These are phyloP conservation scores for Eutrigla gurnardus DNA, from an alignment of 2,797 vertebrate genomes.

Conservation along the genomic window DNA sequence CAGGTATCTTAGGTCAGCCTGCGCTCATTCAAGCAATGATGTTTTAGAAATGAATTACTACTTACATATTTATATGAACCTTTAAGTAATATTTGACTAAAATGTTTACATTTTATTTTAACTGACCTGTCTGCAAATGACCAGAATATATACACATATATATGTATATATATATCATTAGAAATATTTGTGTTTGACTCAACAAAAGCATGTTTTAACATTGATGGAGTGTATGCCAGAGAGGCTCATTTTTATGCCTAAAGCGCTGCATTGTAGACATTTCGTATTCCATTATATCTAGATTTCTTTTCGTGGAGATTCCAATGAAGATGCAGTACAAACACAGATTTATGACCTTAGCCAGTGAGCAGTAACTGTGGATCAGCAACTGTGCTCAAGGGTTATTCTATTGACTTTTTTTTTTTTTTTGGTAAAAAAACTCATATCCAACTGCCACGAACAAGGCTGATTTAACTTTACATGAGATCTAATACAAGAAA, in stretches of 20 bases:
- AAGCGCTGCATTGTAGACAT: not conserved
- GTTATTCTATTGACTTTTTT: slow-evolving; percentile 22
- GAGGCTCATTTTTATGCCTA: not conserved
- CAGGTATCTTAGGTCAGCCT: too few species aligned
- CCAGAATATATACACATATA: too few species aligned
- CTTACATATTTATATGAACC: too few species aligned
- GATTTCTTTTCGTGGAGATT: not conserved
- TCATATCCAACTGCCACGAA: slow-evolving; percentile 2
- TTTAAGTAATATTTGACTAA: too few species aligned
- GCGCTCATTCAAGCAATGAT: too few species aligned
- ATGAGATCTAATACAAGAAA: not conserved
- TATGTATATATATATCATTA: too few species aligned
- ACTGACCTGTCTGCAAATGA: too few species aligned
- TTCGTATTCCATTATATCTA: not conserved
- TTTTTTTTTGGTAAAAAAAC: slow-evolving; percentile 4
- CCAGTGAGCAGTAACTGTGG: not conserved
- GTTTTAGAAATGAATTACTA: too few species aligned
- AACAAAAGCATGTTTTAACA: slow-evolving; percentile 10
- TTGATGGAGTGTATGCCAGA: not conserved
- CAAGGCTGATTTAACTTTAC: not conserved
- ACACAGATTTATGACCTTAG: not conserved
- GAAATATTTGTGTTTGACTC: too few species aligned
- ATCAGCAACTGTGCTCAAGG: not conserved
- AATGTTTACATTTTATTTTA: too few species aligned
- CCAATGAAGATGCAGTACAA: slow-evolving; percentile 11